Percentiles rank a stretch among this genome's conserved stretches.
Evolutionary conservation across 2,888 invertebrate species (phyloP).

Genomic region (Hirtodrosophila histrioides): DNA sequence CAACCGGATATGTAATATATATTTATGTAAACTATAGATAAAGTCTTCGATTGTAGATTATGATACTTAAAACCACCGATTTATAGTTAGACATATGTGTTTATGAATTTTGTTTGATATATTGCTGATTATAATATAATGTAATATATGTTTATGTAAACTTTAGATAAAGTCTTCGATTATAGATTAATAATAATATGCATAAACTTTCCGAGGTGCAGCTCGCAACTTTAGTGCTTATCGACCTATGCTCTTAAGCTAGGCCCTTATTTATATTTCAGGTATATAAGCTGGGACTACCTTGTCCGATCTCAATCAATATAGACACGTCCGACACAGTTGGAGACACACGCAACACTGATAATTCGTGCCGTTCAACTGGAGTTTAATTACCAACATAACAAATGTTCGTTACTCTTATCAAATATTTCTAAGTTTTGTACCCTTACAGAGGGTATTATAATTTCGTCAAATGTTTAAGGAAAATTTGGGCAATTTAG

Average conservation of each 20-base stretch:
- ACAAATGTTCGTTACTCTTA: slow-evolving; percentile 24
- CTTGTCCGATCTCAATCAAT: background rate
- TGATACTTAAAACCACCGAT: background rate
- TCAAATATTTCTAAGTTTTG: slow-evolving; percentile 22
- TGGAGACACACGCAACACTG: slow-evolving; percentile 14
- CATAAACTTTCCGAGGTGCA: too few species aligned
- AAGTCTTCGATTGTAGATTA: background rate
- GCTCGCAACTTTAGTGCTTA: too few species aligned
- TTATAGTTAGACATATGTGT: too few species aligned
- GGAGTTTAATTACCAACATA: slow-evolving; percentile 5
- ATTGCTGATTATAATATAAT: too few species aligned
- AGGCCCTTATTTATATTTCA: background rate
- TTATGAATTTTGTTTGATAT: too few species aligned
- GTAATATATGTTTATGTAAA: too few species aligned
- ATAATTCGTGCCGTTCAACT: slow-evolving; percentile 3
- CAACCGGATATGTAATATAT: slow-evolving; percentile 20
- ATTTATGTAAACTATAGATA: too few species aligned
- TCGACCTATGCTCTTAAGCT: background rate
- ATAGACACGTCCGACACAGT: slow-evolving; percentile 14
- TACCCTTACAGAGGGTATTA: background rate
- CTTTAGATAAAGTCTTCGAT: too few species aligned
- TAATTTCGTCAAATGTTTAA: slow-evolving; percentile 1
- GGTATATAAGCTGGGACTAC: background rate
- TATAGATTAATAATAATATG: too few species aligned
- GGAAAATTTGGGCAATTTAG: too few species aligned